phyloP scores from a whole-genome alignment of 2,113 vertebrate genomes.

The Zosterops lateralis region DNA sequence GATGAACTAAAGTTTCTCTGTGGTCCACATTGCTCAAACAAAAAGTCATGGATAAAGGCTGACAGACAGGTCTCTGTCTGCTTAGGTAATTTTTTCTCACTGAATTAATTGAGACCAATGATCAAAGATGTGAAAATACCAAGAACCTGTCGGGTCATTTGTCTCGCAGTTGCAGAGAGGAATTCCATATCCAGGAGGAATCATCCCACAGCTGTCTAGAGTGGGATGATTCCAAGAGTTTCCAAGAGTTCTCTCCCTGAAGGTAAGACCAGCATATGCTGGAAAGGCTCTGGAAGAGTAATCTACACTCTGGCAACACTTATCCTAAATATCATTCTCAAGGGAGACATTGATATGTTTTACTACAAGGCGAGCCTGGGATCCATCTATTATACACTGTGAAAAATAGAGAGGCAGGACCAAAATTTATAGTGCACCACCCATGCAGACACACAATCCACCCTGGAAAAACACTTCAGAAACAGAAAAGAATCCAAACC shows the following conservation, averaged over 20 bases:
- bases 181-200: background rate
- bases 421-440: background rate
- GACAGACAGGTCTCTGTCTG: background rate
- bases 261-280: background rate
- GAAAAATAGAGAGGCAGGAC: background rate
- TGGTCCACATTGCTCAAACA: background rate
- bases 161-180: background rate
- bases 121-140: background rate
- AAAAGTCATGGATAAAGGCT: background rate
- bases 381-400: background rate
- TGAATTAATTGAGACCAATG: background rate
- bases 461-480: background rate
- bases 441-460: background rate
- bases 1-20: fast-evolving
- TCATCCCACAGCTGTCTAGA: background rate
- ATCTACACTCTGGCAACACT: background rate
- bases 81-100: background rate
- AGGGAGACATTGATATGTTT: background rate
- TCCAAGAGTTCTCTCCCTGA: background rate
- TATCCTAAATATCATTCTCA: background rate
- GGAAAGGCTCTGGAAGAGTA: background rate
- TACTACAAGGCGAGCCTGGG: background rate
- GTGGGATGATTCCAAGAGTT: background rate
- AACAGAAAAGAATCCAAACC: background rate
- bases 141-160: background rate